Evolutionary conservation across 2,113 vertebrate species (phyloP).

Genomic region (Anhinga rufa): DNA sequence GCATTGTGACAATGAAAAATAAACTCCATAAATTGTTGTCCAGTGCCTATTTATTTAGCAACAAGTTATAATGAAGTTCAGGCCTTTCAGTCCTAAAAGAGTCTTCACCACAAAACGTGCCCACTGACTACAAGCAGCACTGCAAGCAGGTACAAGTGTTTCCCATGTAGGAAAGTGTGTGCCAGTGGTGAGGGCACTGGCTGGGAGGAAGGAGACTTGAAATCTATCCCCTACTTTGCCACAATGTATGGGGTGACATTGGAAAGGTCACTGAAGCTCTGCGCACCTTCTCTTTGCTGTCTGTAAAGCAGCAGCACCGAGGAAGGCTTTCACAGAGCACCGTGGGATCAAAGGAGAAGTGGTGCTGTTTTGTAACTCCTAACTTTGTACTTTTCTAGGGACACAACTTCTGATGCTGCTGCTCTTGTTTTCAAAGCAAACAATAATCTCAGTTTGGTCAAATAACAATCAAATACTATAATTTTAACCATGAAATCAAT

Average conservation of each 20-base stretch:
- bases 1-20: background rate
- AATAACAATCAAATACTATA: conserved; percentile 51
- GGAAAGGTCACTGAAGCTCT: background rate
- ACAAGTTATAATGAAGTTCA: background rate
- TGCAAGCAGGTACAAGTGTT: fast-evolving
- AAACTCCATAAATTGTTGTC: background rate
- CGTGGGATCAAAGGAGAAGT: fast-evolving
- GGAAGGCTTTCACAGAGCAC: background rate
- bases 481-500: conserved; percentile 57
- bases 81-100: background rate
- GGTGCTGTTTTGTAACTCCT: background rate
- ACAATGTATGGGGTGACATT: fast-evolving
- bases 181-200: background rate
- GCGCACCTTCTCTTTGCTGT: background rate
- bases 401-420: background rate
- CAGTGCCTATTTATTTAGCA: background rate
- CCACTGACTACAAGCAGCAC: background rate
- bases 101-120: background rate
- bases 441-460: conserved; percentile 17
- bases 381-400: background rate
- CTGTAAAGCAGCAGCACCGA: background rate
- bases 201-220: background rate
- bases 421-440: conserved; percentile 1
- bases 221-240: background rate
- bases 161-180: fast-evolving